Percentiles rank a stretch among this genome's conserved stretches.
These are phyloP conservation scores for Aplochiton taeniatus DNA, from an alignment of 2,797 vertebrate genomes.

Conservation along the genomic window DNA sequence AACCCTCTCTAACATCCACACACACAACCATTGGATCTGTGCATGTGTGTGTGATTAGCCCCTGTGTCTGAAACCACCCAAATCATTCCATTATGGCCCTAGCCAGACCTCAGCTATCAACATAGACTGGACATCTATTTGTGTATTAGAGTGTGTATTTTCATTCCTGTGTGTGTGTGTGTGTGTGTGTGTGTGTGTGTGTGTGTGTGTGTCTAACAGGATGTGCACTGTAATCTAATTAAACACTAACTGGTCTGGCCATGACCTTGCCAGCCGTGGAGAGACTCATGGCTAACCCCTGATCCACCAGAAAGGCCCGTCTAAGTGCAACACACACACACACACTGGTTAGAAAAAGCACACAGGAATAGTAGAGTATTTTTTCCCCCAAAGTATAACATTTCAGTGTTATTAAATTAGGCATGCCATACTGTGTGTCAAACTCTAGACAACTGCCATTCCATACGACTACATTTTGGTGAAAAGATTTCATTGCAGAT, in stretches of 20 bases:
- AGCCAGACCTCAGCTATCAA: slow-evolving; percentile 28
- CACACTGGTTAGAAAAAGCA: background rate
- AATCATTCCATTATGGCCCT: slow-evolving; percentile 44
- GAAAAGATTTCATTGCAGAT: no score
- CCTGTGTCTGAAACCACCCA: slow-evolving; percentile 8
- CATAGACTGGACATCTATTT: slow-evolving; percentile 19
- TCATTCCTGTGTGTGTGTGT: slow-evolving; percentile 6
- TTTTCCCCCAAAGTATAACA: no score
- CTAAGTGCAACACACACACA: slow-evolving; percentile 23
- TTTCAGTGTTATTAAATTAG: no score
- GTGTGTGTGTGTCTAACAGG: slow-evolving; percentile 52
- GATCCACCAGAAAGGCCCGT: slow-evolving; percentile 61
- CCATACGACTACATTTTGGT: no score
- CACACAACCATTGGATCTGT: background rate
- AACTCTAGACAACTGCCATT: no score
- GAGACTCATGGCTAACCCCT: slow-evolving; percentile 47
- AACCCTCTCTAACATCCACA: background rate
- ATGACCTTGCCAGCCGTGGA: slow-evolving; percentile 58
- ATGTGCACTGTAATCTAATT: slow-evolving; percentile 75
- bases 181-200: slow-evolving; percentile 8
- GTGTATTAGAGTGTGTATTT: slow-evolving; percentile 16
- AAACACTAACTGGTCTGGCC: slow-evolving; percentile 59
- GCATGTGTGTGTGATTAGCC: no score
- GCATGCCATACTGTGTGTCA: no score
- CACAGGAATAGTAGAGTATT: background rate